A percentile compares a stretch with the other conserved stretches of the same genome.
Conservation (phyloP, 30 jellyfish, hydroid and myxozoan genomes). For the Catostylus mosaicus region DNA sequence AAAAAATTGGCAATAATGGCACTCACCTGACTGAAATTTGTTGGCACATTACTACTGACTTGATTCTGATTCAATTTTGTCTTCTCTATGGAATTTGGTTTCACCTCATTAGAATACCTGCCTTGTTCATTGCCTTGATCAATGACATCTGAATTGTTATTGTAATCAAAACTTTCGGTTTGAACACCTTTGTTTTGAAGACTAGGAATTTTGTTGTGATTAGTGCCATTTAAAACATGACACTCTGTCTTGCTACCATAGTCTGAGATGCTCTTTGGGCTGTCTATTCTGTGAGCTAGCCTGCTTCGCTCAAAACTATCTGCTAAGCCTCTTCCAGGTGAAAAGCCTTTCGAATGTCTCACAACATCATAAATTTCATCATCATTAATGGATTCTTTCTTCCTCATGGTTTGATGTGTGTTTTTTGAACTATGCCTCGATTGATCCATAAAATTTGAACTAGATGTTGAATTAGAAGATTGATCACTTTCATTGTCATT, state of each 20-base stretch:
- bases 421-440: neutral
- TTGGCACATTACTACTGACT: no score
- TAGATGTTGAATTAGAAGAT: neutral
- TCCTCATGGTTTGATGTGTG: no score
- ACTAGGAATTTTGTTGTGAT: neutral
- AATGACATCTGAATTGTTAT: neutral
- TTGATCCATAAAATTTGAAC: neutral
- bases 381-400: no score
- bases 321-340: neutral
- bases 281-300: neutral
- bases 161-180: neutral
- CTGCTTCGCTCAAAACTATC: neutral
- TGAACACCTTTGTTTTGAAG: slow-evolving; percentile 1
- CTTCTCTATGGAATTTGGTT: no score
- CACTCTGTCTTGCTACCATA: neutral
- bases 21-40: no score
- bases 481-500: neutral
- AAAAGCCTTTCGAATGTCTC: neutral
- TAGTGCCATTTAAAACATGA: no score
- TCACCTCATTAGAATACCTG: neutral
- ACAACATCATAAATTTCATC: no score
- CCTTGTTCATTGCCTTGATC: neutral
- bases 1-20: no score
- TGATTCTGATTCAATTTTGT: no score
- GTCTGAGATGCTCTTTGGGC: neutral